Conservation (phyloP, 2,888 invertebrate species). For the Bruchidius siliquastri region DNA sequence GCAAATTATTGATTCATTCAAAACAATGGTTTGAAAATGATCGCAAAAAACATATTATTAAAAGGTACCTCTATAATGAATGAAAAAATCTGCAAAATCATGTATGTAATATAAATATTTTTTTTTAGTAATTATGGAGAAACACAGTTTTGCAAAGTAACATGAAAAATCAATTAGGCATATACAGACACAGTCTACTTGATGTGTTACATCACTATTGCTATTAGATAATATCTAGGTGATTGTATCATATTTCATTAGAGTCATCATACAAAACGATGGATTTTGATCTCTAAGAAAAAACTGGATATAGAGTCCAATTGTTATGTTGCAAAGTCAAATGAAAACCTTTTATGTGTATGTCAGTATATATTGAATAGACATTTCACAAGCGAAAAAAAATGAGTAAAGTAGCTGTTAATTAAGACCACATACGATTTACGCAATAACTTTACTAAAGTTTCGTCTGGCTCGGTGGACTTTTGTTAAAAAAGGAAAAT, state of each 20-base stretch:
- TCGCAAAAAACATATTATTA: background rate
- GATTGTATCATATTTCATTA: background rate
- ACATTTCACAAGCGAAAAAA: no score
- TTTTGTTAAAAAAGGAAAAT: no score
- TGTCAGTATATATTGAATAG: no score
- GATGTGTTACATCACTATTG: background rate
- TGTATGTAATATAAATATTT: background rate
- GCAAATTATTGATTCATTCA: background rate
- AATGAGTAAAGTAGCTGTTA: no score
- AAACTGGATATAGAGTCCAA: background rate
- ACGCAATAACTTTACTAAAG: no score
- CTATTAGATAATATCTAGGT: background rate
- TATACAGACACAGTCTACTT: background rate
- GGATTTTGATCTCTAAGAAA: background rate
- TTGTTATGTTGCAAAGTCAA: background rate
- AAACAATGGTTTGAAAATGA: background rate
- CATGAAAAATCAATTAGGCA: background rate
- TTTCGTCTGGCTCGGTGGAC: no score
- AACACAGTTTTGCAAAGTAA: background rate
- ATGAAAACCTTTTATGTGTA: no score
- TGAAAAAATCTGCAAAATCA: background rate
- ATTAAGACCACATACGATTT: no score
- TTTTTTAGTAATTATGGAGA: background rate
- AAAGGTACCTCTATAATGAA: background rate
- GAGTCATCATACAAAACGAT: background rate